Conservation (phyloP, 1,140 invertebrate genomes). For the Ostrea edulis region DNA sequence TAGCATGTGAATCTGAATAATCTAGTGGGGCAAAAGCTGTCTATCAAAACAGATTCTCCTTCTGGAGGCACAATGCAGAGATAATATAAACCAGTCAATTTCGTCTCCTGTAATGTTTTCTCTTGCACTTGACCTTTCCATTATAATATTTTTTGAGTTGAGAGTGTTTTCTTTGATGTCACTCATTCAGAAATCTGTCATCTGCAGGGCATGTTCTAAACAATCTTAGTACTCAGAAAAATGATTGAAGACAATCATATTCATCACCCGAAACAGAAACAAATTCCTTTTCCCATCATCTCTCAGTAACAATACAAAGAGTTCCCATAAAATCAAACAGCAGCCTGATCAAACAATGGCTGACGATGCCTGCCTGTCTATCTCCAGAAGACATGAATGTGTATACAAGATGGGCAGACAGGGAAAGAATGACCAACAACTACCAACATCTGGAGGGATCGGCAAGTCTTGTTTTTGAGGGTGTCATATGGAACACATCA, state of each 20-base stretch:
- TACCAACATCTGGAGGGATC: neutral
- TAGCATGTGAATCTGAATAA: conserved; percentile 3
- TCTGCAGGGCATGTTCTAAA: neutral
- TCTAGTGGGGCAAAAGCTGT: conserved; percentile 6
- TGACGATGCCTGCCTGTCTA: conserved; percentile 18
- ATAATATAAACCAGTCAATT: conserved; percentile 1
- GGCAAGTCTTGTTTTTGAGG: neutral
- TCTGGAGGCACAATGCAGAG: neutral
- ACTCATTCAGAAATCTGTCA: neutral
- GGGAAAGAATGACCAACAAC: neutral
- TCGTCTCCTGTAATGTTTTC: neutral
- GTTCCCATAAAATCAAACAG: neutral
- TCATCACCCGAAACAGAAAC: neutral
- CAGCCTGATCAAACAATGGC: neutral
- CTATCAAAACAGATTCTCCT: neutral
- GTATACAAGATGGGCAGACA: conserved; percentile 25
- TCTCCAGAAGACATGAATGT: conserved; percentile 13
- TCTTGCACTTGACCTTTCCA: conserved; percentile 2
- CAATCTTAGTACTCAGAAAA: conserved; percentile 12
- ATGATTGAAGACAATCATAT: neutral
- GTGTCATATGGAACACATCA: conserved; percentile 32
- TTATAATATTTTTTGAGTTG: neutral
- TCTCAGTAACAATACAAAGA: neutral
- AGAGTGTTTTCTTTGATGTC: conserved; percentile 13
- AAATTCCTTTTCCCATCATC: conserved; percentile 8